Evolutionary conservation across 2,113 vertebrate genomes (phyloP), one percentile per base, ranked within the genome.

Genomic region (Bufo gargarizans): DNA sequence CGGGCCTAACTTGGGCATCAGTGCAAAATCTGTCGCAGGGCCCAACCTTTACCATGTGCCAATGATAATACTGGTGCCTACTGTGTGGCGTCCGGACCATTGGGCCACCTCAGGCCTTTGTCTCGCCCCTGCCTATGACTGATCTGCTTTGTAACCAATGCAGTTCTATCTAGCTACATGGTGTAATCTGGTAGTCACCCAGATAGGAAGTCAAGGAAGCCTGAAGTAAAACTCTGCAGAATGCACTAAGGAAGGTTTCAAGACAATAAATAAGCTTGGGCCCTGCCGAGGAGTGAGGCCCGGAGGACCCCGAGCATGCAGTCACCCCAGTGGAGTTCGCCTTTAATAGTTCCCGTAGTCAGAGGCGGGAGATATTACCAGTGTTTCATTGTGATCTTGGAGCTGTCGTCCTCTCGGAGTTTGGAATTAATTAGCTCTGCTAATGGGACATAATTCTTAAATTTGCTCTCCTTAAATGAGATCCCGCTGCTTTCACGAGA

Each of bases 371-470:
- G 4, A 65, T 61, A 79, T 79, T 79, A 33, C 58, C 3, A 43
- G 77, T 1, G 63, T 22, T 71, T 81, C 63, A 33, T 82, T 87
- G 77, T 87, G 77, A 87, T 45, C 56, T 67, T 71, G 72, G 80
- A 33, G 53, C 50, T 85, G 77, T 69, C 77, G 50, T 79, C 77
- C 85, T 69, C 61, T 80, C n/a, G 9, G 56, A 88, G 55, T 76
- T 50, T 16, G 17, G 77, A 88, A 61, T 88, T 74, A 87, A 87
- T 87, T 81, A 87, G 55, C 4, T n/a, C 9, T 8, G 55, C 86
- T 88, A 82, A 88, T 88, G 79, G 50, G 79, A 82, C 86, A 88
- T 82, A 88, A 82, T 88, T 74, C 69, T 76, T 63, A 49, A n/a
- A 74, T 88, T 72, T 87, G 22, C 63, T 78, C 79, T 58, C 67